Base-by-base conservation (phyloP, 2,113 vertebrate species). In the Phrynosoma blainvillii region DNA sequence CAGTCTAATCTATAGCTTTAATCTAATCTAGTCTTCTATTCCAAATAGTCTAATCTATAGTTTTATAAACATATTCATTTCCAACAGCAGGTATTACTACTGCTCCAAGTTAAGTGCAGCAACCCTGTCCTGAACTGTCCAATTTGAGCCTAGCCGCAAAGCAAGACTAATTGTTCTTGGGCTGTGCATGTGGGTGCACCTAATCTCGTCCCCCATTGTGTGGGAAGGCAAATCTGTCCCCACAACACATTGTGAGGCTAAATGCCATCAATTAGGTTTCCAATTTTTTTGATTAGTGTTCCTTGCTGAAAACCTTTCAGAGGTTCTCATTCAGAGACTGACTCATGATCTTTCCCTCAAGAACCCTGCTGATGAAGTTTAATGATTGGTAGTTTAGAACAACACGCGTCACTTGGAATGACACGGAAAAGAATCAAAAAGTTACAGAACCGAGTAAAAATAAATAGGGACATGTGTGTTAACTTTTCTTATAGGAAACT, bases 261-360 rank as follows among this genome's bases (percentile, higher is more conserved):
- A 42, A 84, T 92, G 87, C 87, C 94, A 94, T 66, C 66, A 90
- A 89, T 88, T 89, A 87, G 18, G 2, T 56, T 89, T 79, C 52
- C 12, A 12, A 2, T 0, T 2, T 90, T 87, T 88, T 89, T 88
- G 73, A 88, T 86, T 88, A 88, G 30, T 13, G 86, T 20, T 85
- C 30, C 68, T 91, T 91, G 32, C 79, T 40, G 27, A 62, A 89
- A 81, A 3, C 86, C 73, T 79, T 66, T 93, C 65, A 90, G 56
- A 89, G 59, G 9, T 74, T 76, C 73, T 65, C 91, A 84, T 74
- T 85, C 62, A 2, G 0, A 90, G 71, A 83, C n/a, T 82, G 85
- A 52, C 0, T 47, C 82, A 78, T 56, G 83, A 0, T 42, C 9
- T 56, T 52, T 27, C 27, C 47, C 0, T 1, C 27, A 52, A 78